A percentile compares a stretch with the other conserved stretches of the same genome.
Conservation (phyloP, 2,888 invertebrate genomes). For the Drosophila fungiperda region DNA sequence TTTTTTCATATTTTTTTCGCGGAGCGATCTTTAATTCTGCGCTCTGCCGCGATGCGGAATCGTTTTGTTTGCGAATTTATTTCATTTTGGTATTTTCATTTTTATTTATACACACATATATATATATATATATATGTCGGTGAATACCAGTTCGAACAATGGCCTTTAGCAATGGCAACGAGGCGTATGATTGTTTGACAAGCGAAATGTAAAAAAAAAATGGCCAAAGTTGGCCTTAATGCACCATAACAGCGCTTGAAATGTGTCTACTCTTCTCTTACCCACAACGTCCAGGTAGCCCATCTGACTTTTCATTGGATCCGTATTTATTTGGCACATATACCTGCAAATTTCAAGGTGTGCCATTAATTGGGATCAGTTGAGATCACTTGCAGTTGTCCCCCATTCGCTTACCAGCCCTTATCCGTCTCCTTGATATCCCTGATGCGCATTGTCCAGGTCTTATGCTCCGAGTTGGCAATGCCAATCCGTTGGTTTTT, state of each 20-base stretch:
- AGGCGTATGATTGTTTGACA: constrained; percentile 61
- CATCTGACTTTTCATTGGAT: constrained; percentile 88
- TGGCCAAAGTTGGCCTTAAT: constrained; percentile 19
- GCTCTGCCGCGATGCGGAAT: constrained; percentile 52
- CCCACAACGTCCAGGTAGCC: constrained; percentile 95
- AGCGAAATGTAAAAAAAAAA: constrained; percentile 42
- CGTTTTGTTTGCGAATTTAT: constrained; percentile 66
- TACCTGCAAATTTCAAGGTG: constrained; percentile 83
- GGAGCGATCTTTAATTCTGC: constrained; percentile 33
- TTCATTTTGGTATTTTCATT: constrained; percentile 1
- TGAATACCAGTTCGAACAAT: constrained; percentile 41
- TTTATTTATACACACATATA: constrained; percentile 18
- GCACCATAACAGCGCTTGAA: neutral
- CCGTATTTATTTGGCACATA: constrained; percentile 86
- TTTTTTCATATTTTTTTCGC: constrained; percentile 12
- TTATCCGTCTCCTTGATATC: constrained; percentile 92
- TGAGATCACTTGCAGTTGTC: neutral
- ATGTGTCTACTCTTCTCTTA: constrained; percentile 84
- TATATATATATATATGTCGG: constrained; percentile 1
- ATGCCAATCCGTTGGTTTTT: constrained; percentile 94
- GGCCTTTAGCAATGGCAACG: constrained; percentile 34
- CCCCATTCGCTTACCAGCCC: constrained; percentile 86
- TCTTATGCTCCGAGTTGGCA: constrained; percentile 91
- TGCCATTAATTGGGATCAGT: neutral
- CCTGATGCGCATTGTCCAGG: constrained; percentile 93